These are phyloP conservation scores for Centropyge bicolor DNA, from an alignment of 2,797 vertebrate species.

Conservation along the genomic window DNA sequence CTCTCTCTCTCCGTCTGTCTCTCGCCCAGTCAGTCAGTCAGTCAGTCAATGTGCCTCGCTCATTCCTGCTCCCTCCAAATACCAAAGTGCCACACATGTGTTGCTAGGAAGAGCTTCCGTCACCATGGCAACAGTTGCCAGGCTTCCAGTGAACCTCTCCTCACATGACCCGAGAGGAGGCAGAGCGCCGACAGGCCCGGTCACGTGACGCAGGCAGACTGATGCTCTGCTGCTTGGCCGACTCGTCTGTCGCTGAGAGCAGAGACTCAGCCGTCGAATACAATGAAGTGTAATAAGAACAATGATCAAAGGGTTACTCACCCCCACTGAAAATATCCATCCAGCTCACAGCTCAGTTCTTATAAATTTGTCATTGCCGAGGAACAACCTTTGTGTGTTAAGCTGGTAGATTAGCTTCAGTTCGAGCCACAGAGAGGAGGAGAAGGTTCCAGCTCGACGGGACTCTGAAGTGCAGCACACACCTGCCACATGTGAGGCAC, in stretches of 20 bases:
- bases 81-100: conserved; percentile 54
- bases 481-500: neutral
- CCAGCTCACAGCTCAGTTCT: neutral
- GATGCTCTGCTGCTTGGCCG: conserved; percentile 18
- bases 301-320: neutral
- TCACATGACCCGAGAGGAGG: conserved; percentile 78
- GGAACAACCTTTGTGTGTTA: neutral
- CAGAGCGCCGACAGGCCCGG: conserved; percentile 50
- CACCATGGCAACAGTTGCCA: conserved; percentile 80
- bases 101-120: conserved; percentile 85
- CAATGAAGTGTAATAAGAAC: neutral
- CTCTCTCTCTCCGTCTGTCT: neutral
- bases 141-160: conserved; percentile 70
- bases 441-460: neutral
- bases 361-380: neutral
- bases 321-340: neutral
- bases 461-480: conserved; percentile 4
- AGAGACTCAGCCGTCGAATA: neutral
- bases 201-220: conserved; percentile 72
- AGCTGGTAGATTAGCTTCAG: too few relatives aligned
- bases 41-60: neutral
- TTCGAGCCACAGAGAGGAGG: neutral
- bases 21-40: neutral
- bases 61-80: conserved; percentile 36
- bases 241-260: conserved; percentile 21